Evolutionary conservation across 2,797 vertebrate genomes (phyloP).

Genomic region (Chelidonichthys spinosus): DNA sequence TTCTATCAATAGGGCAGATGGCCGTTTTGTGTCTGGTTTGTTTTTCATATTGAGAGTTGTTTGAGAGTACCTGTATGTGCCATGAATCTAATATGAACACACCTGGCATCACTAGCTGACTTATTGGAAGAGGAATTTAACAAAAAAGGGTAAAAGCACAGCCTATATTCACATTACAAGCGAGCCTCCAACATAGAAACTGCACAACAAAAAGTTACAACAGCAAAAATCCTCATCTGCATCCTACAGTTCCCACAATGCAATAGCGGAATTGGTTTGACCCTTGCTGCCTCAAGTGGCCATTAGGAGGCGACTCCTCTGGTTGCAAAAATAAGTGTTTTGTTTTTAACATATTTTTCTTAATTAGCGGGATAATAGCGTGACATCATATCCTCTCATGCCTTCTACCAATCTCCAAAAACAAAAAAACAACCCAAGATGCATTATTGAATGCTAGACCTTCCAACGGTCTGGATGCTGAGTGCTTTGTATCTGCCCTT

Average conservation of each 20-base stretch:
- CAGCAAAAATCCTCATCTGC: not conserved
- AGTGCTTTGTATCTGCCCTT: not conserved
- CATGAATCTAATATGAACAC: not conserved
- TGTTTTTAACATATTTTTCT: no score
- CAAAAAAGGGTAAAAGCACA: not conserved
- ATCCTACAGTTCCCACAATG: conserved; percentile 2
- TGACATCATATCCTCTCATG: no score
- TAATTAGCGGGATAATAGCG: no score
- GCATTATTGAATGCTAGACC: not conserved
- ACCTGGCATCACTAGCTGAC: not conserved
- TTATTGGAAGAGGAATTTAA: not conserved
- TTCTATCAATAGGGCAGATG: conserved; percentile 65
- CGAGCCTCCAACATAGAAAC: not conserved
- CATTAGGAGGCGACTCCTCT: no score
- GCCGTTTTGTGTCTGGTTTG: conserved; percentile 30
- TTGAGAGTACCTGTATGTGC: conserved; percentile 24
- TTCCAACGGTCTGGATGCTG: not conserved
- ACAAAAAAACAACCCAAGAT: not conserved
- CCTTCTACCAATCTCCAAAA: not conserved
- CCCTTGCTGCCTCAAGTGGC: not conserved
- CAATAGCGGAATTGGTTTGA: not conserved
- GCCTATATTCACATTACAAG: not conserved
- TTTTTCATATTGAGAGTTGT: conserved; percentile 37
- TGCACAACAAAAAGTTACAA: not conserved
- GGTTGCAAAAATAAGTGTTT: no score